Percentiles rank a stretch among this genome's conserved stretches.
phyloP scores from a whole-genome alignment of 2,113 vertebrate genomes.

The Hydrochoerus hydrochaeris region DNA sequence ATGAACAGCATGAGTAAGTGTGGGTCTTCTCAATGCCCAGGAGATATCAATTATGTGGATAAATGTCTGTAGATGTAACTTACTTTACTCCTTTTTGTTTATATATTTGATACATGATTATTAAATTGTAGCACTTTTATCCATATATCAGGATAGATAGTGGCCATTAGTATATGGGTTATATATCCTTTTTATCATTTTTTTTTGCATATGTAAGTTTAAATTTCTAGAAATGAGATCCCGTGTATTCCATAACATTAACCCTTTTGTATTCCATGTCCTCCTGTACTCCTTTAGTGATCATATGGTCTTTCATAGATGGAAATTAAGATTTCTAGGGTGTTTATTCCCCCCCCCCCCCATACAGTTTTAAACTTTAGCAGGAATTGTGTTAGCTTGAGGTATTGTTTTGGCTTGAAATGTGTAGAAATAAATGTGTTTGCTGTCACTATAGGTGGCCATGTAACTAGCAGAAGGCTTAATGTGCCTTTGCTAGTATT shows the following conservation, averaged over 20 bases:
- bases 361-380: background rate
- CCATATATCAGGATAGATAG: background rate
- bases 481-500: background rate
- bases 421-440: background rate
- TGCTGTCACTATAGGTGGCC: background rate
- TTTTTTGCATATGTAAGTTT: background rate
- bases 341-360: too few relatives aligned
- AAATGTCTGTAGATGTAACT: background rate
- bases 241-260: background rate
- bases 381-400: background rate
- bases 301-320: background rate
- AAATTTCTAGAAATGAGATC: background rate
- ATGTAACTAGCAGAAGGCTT: background rate
- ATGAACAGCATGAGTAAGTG: slow-evolving; percentile 93
- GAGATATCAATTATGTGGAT: background rate
- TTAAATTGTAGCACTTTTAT: background rate
- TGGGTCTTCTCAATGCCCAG: background rate
- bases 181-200: background rate
- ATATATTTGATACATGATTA: background rate
- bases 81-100: background rate
- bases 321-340: background rate
- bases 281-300: background rate
- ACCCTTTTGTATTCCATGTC: background rate
- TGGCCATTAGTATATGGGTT: background rate
- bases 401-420: background rate